Percentiles rank a stretch among this genome's conserved stretches.
Evolutionary conservation across 2,113 vertebrate species (phyloP).

Genomic region (Tachuris rubrigastra): DNA sequence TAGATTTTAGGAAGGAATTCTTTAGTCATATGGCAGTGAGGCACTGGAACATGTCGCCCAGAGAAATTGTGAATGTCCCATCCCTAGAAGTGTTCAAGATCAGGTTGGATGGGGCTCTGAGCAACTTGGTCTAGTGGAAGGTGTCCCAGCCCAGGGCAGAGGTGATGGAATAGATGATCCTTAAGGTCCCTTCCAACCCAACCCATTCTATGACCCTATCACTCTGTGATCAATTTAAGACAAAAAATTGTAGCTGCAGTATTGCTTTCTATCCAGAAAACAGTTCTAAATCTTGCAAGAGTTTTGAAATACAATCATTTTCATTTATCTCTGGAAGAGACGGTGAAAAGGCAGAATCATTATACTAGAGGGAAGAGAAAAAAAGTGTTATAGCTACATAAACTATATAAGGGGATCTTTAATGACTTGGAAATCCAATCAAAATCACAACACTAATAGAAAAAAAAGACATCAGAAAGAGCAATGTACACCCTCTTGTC

Average conservation of each 20-base stretch:
- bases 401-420: neutral
- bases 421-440: neutral
- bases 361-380: neutral
- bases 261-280: neutral
- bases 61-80: neutral
- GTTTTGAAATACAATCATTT: neutral
- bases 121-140: neutral
- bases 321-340: neutral
- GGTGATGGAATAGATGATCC: neutral
- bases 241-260: neutral
- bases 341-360: neutral
- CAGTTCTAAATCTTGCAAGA: neutral
- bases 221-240: neutral
- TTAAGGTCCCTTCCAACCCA: neutral
- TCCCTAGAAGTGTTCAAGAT: neutral
- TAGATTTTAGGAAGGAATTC: neutral
- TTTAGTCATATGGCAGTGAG: accelerated
- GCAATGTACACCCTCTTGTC: neutral
- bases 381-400: neutral
- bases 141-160: too few relatives aligned
- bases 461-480: neutral
- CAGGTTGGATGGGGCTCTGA: neutral
- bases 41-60: neutral
- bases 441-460: neutral
- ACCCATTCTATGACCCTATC: neutral